These are phyloP conservation scores for Trogon surrucura DNA, from an alignment of 2,113 vertebrate genomes.

Conservation along the genomic window DNA sequence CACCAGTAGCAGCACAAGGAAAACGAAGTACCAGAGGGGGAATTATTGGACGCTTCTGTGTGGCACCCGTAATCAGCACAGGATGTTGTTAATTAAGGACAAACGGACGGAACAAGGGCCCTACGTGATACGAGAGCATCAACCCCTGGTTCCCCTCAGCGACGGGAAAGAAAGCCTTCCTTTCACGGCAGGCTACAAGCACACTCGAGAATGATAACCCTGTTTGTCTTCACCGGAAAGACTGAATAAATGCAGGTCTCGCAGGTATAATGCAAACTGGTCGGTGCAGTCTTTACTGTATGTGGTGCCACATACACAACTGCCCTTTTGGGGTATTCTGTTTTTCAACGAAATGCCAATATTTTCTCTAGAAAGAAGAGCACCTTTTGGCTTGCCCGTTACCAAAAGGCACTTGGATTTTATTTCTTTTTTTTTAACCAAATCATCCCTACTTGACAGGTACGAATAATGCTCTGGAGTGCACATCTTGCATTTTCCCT, in stretches of 20 bases:
- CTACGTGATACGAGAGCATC: not conserved
- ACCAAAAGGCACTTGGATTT: not conserved
- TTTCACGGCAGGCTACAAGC: not conserved
- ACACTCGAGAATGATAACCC: not conserved
- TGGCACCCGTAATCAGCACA: not conserved
- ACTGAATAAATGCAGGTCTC: not conserved
- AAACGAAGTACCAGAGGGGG: not conserved
- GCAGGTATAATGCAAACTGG: not conserved
- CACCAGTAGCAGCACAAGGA: not conserved
- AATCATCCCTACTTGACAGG: not conserved
- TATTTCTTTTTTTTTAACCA: not conserved
- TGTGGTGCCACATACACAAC: fast-evolving
- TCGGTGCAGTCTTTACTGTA: not conserved
- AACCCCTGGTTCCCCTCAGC: not conserved
- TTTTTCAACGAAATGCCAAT: not conserved
- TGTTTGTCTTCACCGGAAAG: not conserved
- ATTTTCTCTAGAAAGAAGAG: not conserved
- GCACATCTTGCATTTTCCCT: fast-evolving
- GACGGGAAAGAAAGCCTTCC: not conserved
- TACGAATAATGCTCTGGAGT: not conserved
- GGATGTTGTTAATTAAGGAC: not conserved
- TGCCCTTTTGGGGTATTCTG: not conserved
- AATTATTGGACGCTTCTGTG: not conserved
- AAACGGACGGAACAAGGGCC: not conserved
- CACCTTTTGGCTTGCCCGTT: not conserved